Conservation (phyloP, 1,140 invertebrate species). For the Drosophila nigromelanica region DNA sequence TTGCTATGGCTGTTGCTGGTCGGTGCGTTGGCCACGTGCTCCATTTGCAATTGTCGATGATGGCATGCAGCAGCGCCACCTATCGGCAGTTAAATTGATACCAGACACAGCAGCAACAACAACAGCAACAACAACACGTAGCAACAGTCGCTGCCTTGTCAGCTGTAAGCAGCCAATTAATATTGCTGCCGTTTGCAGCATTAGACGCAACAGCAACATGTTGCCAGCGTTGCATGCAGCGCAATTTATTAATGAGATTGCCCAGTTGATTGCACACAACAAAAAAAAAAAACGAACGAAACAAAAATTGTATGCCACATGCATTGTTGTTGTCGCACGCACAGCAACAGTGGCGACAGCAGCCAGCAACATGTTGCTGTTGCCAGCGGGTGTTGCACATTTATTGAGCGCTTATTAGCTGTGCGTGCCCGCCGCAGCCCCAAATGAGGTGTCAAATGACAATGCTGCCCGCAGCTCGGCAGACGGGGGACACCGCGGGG, state of each 20-base stretch:
- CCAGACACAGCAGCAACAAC: conserved; percentile 37
- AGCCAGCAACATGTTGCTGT: conserved; percentile 59
- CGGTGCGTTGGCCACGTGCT: conserved; percentile 65
- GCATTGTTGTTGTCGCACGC: conserved; percentile 64
- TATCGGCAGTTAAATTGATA: conserved; percentile 72
- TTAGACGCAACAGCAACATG: conserved; percentile 50
- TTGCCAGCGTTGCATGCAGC: conserved; percentile 69
- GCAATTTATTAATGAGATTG: conserved; percentile 84
- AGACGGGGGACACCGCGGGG: neutral
- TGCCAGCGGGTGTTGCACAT: conserved; percentile 81
- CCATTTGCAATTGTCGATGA: conserved; percentile 65
- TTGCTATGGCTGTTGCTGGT: conserved; percentile 37
- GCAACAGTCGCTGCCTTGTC: conserved; percentile 57
- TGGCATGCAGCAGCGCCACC: conserved; percentile 73
- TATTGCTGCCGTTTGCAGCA: conserved; percentile 59
- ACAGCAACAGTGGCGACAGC: conserved; percentile 5
- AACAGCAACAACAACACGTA: conserved; percentile 29
- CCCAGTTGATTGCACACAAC: conserved; percentile 74
- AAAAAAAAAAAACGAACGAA: conserved; percentile 2
- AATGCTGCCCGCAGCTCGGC: conserved; percentile 29
- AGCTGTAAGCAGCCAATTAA: conserved; percentile 78
- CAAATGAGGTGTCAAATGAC: conserved; percentile 83
- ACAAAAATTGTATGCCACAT: conserved; percentile 44
- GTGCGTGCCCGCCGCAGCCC: conserved; percentile 50
- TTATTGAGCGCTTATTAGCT: conserved; percentile 82